Percentiles rank a stretch among this genome's conserved stretches.
Conservation (phyloP, 2,113 vertebrate species). For the Oncorhynchus tshawytscha region DNA sequence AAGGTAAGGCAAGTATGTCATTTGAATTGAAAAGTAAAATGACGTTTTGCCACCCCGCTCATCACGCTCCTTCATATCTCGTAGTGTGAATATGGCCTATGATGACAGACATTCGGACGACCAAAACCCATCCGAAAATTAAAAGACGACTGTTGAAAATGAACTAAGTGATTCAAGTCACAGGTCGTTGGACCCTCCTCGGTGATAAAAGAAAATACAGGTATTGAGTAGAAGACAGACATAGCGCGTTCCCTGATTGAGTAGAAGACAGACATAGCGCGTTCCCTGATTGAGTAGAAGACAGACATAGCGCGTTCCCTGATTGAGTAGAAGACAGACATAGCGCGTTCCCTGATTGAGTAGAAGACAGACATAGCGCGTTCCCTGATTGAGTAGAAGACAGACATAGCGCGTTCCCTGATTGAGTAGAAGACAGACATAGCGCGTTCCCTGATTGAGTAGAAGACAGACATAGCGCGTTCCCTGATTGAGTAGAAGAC, state of each 20-base stretch:
- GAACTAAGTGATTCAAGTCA: slow-evolving; percentile 15
- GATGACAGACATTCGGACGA: slow-evolving; percentile 9
- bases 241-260: background rate
- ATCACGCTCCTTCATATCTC: no score
- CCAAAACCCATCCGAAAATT: slow-evolving; percentile 17
- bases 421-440: background rate
- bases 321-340: background rate
- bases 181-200: background rate
- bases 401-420: background rate
- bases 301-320: background rate
- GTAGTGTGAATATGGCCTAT: no score
- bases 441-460: background rate
- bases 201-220: background rate
- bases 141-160: slow-evolving; percentile 29
- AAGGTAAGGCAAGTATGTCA: no score
- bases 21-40: no score
- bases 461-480: background rate
- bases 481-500: background rate
- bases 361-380: background rate
- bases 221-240: background rate
- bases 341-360: background rate
- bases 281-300: background rate
- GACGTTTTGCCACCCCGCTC: no score
- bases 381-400: background rate
- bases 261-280: background rate